phyloP scores from a whole-genome alignment of 2,797 vertebrate species.

The Spinibarbus caldwelli region DNA sequence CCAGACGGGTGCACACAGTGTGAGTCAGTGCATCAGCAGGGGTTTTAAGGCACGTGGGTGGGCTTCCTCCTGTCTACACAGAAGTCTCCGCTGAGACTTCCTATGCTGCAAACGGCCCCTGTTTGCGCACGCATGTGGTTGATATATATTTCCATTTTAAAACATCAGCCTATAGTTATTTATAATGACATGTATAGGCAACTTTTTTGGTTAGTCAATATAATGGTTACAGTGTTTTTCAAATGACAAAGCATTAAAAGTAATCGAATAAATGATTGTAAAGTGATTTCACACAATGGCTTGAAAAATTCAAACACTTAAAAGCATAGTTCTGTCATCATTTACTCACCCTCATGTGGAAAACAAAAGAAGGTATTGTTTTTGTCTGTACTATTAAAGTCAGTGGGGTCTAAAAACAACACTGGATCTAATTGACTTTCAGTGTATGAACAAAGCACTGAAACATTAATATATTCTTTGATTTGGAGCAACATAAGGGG shows the following conservation, averaged over 20 bases:
- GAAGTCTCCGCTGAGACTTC: conserved; percentile 23
- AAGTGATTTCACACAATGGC: background rate
- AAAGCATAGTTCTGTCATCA: background rate
- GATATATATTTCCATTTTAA: background rate
- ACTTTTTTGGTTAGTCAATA: background rate
- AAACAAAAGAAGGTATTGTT: background rate
- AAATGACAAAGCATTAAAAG: background rate
- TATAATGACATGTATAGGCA: background rate
- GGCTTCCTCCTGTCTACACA: conserved; percentile 42
- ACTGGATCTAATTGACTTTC: background rate
- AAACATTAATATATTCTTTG: background rate
- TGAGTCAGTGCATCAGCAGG: background rate
- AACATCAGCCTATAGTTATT: background rate
- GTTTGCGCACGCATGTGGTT: conserved; percentile 8
- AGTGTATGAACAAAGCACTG: background rate
- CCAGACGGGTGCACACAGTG: background rate
- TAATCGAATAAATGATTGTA: background rate
- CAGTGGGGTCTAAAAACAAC: background rate
- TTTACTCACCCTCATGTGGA: background rate
- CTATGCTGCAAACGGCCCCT: background rate
- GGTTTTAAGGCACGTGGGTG: conserved; percentile 28
- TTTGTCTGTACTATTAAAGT: too few relatives aligned
- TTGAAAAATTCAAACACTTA: background rate
- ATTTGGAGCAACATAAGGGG: background rate
- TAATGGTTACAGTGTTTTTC: background rate